A percentile compares a stretch with the other conserved stretches of the same genome.
Conservation (phyloP, 2,888 invertebrate species). For the Hypomecis punctinalis region DNA sequence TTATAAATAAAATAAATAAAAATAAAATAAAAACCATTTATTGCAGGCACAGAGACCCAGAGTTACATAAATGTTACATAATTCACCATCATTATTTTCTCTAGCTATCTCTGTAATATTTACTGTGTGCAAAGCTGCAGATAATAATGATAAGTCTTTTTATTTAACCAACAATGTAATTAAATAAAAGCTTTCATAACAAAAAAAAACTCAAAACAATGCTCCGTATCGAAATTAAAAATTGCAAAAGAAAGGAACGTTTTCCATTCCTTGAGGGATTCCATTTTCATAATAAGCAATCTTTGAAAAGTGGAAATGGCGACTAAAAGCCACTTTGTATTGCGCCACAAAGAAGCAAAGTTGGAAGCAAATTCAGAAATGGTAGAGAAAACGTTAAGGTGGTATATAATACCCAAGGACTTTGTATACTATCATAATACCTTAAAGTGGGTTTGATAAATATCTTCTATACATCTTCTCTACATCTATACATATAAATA, state of each 20-base stretch:
- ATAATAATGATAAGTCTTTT: neutral
- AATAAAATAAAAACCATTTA: too few species aligned
- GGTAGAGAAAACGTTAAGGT: neutral
- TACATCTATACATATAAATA: too few species aligned
- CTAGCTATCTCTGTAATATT: too few species aligned
- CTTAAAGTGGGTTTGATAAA: too few species aligned
- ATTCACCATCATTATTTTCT: too few species aligned
- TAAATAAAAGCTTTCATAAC: neutral
- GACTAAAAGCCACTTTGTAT: constrained; percentile 14
- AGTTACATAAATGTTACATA: too few species aligned
- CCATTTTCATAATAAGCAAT: constrained; percentile 10
- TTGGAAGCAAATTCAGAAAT: constrained; percentile 3
- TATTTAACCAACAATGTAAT: neutral
- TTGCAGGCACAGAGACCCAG: too few species aligned
- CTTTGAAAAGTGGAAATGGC: constrained; percentile 1
- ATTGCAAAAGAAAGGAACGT: neutral
- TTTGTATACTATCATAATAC: too few species aligned
- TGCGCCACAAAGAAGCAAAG: constrained; percentile 12
- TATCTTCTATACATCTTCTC: too few species aligned
- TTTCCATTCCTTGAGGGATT: neutral
- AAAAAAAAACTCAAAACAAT: neutral
- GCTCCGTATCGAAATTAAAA: neutral
- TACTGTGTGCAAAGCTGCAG: too few species aligned
- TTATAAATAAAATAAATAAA: too few species aligned
- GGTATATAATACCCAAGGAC: too few species aligned